Percentiles rank a stretch among this genome's conserved stretches.
Conservation (phyloP, 2,888 invertebrate species). For the Nineta flava region DNA sequence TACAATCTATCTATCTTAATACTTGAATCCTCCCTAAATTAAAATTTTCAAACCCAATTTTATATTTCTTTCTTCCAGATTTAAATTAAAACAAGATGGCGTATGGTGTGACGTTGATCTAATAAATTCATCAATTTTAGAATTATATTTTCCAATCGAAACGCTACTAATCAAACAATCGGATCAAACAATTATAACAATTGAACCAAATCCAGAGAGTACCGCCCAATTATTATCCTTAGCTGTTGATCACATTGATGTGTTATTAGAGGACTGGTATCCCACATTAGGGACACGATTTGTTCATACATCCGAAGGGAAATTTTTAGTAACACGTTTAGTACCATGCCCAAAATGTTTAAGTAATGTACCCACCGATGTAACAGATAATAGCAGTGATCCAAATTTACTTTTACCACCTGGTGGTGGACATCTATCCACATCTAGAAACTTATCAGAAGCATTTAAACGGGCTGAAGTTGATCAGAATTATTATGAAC, state of each 20-base stretch:
- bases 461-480: conserved; percentile 24
- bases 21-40: too few species aligned
- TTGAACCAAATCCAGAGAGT: conserved; percentile 66
- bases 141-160: conserved; percentile 67
- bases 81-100: conserved; percentile 67
- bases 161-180: conserved; percentile 38
- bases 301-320: conserved; percentile 93
- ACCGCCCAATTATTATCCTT: conserved; percentile 71
- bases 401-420: conserved; percentile 20
- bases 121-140: conserved; percentile 64
- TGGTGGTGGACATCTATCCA: conserved; percentile 6
- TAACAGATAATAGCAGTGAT: conserved; percentile 10
- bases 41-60: too few species aligned
- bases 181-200: conserved; percentile 32
- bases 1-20: too few species aligned
- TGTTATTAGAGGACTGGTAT: conserved; percentile 96
- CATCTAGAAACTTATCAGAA: conserved; percentile 16
- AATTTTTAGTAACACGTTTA: conserved; percentile 81
- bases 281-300: conserved; percentile 92
- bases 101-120: conserved; percentile 74
- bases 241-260: conserved; percentile 89
- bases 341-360: conserved; percentile 87
- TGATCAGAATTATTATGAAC: conserved; percentile 9
- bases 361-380: conserved; percentile 21
- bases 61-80: conserved; percentile 27